A percentile compares a stretch with the other conserved stretches of the same genome.
Conservation (phyloP, 2,797 vertebrate genomes). For the Saguinus oedipus region DNA sequence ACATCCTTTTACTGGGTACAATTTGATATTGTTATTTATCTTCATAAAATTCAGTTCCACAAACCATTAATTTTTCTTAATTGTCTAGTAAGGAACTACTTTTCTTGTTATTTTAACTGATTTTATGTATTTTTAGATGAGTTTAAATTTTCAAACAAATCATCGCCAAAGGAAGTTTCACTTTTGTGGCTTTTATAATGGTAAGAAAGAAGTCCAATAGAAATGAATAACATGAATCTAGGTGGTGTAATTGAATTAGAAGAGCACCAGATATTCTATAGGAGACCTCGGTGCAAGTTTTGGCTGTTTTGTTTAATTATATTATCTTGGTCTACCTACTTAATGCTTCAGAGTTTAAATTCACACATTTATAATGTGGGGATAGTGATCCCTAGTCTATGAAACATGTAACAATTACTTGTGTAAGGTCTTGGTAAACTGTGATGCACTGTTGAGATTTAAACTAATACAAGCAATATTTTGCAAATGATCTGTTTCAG, state of each 20-base stretch:
- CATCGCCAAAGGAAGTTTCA: not conserved
- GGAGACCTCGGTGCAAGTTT: not conserved
- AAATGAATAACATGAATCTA: not conserved
- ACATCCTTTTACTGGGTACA: not conserved
- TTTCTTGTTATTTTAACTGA: constrained; percentile 24
- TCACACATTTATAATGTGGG: not conserved
- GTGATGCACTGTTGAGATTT: not conserved
- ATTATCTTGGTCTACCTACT: not conserved
- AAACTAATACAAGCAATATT: not conserved
- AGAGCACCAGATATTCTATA: not conserved
- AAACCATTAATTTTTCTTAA: not conserved
- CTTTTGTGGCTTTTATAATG: not conserved
- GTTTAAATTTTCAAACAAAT: not conserved
- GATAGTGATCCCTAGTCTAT: not conserved
- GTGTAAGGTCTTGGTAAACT: not conserved
- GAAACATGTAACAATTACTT: not conserved
- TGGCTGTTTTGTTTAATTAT: not conserved
- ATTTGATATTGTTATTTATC: not conserved
- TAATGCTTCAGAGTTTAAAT: constrained; percentile 5
- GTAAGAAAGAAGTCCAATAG: not conserved
- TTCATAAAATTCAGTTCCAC: not conserved
- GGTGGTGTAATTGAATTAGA: not conserved
- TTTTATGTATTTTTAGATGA: not conserved
- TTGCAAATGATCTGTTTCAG: not conserved
- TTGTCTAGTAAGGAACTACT: not conserved